Conservation (phyloP, 2,888 invertebrate genomes). For the Fissipunctia ypsillon region DNA sequence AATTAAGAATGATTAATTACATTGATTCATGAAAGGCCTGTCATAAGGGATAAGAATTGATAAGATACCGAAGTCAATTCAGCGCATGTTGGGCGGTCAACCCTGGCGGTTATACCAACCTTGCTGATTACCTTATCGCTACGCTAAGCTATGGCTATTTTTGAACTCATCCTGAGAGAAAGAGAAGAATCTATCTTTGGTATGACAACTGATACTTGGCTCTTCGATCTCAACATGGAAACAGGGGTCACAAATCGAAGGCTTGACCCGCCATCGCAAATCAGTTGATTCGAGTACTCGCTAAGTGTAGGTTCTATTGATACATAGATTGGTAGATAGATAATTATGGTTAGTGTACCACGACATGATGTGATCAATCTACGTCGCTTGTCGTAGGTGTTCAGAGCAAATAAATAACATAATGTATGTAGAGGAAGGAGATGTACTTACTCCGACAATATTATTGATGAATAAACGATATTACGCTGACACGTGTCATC, state of each 20-base stretch:
- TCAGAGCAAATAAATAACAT: constrained; percentile 61
- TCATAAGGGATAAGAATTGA: too few species aligned
- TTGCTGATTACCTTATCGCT: neutral
- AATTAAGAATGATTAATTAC: too few species aligned
- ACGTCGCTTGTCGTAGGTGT: constrained; percentile 63
- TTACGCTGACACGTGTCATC: constrained; percentile 14
- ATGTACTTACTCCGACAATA: constrained; percentile 47
- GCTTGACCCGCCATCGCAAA: neutral
- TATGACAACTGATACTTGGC: constrained; percentile 2
- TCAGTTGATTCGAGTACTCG: constrained; percentile 11
- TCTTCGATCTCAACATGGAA: neutral
- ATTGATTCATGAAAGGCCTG: too few species aligned
- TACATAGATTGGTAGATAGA: constrained; percentile 30
- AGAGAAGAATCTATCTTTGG: neutral
- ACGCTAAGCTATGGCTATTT: neutral
- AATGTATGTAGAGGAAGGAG: constrained; percentile 52
- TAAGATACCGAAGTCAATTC: too few species aligned
- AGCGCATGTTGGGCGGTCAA: neutral
- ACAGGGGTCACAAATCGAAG: constrained; percentile 8
- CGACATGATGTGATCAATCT: constrained; percentile 62
- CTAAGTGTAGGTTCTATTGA: constrained; percentile 33
- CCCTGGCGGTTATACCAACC: neutral
- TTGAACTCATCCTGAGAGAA: neutral
- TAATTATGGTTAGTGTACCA: constrained; percentile 53
- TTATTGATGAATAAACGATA: constrained; percentile 55